phyloP scores from a whole-genome alignment of 2,888 invertebrate species.

The Helobdella robusta region DNA sequence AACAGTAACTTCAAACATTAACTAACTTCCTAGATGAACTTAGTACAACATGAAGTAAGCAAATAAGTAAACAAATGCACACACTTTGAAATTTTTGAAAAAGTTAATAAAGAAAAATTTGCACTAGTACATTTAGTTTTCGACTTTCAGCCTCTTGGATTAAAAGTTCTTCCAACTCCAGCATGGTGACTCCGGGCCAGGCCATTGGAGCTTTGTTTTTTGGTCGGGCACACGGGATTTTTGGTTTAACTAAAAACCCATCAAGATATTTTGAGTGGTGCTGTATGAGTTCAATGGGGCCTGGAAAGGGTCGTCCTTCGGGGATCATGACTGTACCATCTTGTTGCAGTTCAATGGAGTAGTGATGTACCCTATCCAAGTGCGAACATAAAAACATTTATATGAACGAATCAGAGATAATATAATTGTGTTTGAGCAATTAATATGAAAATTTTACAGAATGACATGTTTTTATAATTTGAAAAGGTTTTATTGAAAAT shows the following conservation, averaged over 20 bases:
- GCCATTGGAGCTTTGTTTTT: slow-evolving; percentile 42
- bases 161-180: slow-evolving; percentile 43
- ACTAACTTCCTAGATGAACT: no score
- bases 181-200: slow-evolving; percentile 46
- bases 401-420: neutral
- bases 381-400: neutral
- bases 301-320: slow-evolving; percentile 43
- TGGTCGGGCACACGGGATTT: slow-evolving; percentile 41
- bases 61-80: no score
- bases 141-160: slow-evolving; percentile 36
- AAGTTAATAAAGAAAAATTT: no score
- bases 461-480: no score
- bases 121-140: slow-evolving; percentile 5
- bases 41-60: no score
- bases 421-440: no score
- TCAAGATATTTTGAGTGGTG: slow-evolving; percentile 43
- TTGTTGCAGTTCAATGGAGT: slow-evolving; percentile 46
- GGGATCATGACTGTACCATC: slow-evolving; percentile 47
- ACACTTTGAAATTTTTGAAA: no score
- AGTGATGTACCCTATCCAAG: slow-evolving; percentile 45
- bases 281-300: slow-evolving; percentile 46
- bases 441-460: no score
- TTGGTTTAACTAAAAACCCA: slow-evolving; percentile 44
- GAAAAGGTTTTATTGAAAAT: no score
- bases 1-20: no score